Conservation (phyloP, 30 jellyfish, hydroid and myxozoan genomes). For the Pelagia noctiluca region DNA sequence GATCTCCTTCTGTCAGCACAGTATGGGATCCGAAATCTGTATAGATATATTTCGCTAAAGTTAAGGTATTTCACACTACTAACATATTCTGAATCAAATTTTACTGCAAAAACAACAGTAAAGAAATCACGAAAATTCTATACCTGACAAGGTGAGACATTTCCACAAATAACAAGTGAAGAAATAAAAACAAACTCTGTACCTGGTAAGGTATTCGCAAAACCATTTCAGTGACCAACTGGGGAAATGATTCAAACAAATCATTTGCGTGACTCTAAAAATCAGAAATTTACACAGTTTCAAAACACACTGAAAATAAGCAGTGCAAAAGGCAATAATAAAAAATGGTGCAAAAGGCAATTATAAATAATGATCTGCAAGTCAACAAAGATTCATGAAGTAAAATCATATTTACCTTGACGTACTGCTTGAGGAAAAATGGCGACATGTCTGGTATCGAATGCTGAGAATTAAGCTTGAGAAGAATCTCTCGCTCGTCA, state of each 20-base stretch:
- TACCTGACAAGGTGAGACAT: no score
- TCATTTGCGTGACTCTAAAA: conserved; percentile 96
- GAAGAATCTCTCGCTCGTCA: conserved; percentile 61
- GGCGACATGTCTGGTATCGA: conserved; percentile 96
- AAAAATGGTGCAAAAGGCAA: no score
- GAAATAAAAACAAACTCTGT: neutral
- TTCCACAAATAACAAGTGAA: neutral
- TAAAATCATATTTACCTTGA: conserved; percentile 57
- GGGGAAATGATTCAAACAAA: conserved; percentile 96
- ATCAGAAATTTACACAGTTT: no score
- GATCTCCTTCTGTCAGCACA: no score
- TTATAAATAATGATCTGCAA: no score
- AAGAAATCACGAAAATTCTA: no score
- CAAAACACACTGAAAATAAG: neutral
- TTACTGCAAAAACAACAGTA: no score
- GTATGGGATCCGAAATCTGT: no score
- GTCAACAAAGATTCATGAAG: neutral
- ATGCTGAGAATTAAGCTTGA: conserved; percentile 63
- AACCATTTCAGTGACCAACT: conserved; percentile 93
- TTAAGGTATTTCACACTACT: neutral
- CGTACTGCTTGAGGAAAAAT: conserved; percentile 96
- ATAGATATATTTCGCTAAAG: neutral
- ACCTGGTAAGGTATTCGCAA: conserved; percentile 98
- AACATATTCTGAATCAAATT: neutral
- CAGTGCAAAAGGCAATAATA: neutral